phyloP scores from a whole-genome alignment of 2,888 invertebrate genomes.

The Agrochola litura region DNA sequence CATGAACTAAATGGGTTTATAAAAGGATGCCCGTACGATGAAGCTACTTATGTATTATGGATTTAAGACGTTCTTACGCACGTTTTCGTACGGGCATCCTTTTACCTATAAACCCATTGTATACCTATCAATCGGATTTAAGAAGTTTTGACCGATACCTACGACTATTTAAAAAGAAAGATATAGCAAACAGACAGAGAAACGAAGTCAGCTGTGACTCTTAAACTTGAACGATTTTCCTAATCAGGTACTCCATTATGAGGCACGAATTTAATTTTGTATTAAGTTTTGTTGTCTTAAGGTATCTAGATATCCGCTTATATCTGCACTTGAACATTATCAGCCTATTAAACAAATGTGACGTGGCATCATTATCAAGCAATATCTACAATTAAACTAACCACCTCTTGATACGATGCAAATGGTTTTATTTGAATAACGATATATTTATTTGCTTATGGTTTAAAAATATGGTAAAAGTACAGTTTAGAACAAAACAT shows the following conservation, averaged over 20 bases:
- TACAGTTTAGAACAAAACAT: no score
- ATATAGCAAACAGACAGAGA: neutral
- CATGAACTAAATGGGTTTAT: neutral
- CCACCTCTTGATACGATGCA: conserved; percentile 17
- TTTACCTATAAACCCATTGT: no score
- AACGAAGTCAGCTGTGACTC: neutral
- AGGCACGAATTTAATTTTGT: conserved; percentile 8
- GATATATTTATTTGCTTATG: no score
- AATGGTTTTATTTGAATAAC: conserved; percentile 21
- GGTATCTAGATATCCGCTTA: neutral
- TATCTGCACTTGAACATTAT: conserved; percentile 37
- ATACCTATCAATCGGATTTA: no score
- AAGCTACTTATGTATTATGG: no score
- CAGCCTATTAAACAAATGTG: conserved; percentile 38
- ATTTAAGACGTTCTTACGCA: no score
- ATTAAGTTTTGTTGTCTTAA: conserved; percentile 10
- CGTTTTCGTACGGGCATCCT: no score
- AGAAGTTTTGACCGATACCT: neutral
- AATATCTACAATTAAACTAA: conserved; percentile 33
- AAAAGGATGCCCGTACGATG: no score
- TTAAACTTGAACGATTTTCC: neutral
- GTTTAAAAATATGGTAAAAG: no score
- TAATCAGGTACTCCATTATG: neutral
- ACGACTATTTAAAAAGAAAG: neutral
- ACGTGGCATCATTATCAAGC: conserved; percentile 33